phyloP scores from a whole-genome alignment of 2,797 vertebrate genomes.

The Neopelma chrysocephalum region DNA sequence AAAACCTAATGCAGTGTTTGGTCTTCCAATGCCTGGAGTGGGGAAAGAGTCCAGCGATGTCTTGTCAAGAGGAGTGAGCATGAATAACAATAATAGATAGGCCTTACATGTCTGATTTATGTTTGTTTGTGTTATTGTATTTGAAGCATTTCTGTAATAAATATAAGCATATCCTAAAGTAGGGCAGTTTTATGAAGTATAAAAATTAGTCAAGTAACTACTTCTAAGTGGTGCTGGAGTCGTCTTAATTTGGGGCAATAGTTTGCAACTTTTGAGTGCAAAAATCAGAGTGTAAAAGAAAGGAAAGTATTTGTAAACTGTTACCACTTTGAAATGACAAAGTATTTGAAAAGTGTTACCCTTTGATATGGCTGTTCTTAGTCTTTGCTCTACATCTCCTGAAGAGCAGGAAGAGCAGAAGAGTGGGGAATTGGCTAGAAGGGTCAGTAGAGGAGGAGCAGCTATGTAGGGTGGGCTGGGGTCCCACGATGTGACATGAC shows the following conservation, averaged over 20 bases:
- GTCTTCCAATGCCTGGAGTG: background rate
- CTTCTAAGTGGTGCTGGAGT: background rate
- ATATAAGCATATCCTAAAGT: background rate
- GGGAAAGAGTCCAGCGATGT: background rate
- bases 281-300: background rate
- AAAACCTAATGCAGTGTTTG: background rate
- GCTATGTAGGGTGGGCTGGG: accelerated
- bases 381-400: background rate
- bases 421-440: background rate
- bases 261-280: background rate
- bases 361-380: background rate
- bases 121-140: background rate
- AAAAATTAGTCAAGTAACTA: background rate
- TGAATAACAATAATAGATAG: background rate
- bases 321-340: background rate
- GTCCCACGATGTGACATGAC: accelerated
- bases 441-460: background rate
- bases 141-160: background rate
- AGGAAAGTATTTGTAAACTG: background rate
- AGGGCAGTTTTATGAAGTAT: background rate
- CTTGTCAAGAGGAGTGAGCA: background rate
- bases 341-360: background rate
- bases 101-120: background rate
- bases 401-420: background rate
- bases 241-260: background rate